Conservation (phyloP, 2,797 vertebrate genomes). For the Enteromius paludinosus region DNA sequence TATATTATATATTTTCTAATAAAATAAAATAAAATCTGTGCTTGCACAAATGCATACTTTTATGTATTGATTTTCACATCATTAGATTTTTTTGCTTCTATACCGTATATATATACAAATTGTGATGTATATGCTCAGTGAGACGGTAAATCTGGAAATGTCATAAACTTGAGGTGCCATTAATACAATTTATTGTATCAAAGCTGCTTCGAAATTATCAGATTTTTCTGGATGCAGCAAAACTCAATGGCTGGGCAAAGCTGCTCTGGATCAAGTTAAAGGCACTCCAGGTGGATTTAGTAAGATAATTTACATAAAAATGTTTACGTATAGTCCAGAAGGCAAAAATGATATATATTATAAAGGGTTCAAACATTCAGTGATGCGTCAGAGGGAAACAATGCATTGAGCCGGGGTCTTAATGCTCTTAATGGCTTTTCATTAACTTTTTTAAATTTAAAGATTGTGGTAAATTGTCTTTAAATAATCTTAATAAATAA, state of each 20-base stretch:
- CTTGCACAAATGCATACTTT: slow-evolving; percentile 23
- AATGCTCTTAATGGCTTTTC: no score
- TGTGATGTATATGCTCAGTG: background rate
- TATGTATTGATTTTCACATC: slow-evolving; percentile 38
- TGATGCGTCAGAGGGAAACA: no score
- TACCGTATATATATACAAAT: slow-evolving; percentile 1
- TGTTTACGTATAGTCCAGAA: no score
- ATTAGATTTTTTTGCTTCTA: slow-evolving; percentile 26
- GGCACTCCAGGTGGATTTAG: background rate
- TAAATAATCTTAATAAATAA: no score
- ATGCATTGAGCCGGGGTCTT: no score
- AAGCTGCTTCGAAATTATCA: background rate
- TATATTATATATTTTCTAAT: background rate
- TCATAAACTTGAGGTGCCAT: background rate
- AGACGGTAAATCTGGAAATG: background rate
- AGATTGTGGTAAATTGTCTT: no score
- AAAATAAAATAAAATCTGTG: background rate
- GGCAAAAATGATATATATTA: no score
- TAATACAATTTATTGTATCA: background rate
- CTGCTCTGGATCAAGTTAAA: background rate
- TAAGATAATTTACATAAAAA: no score
- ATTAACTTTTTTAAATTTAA: no score
- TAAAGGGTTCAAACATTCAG: no score
- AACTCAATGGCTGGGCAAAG: background rate
- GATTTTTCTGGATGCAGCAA: background rate